phyloP scores from a whole-genome alignment of 2,888 invertebrate genomes.

The Linyphia triangularis region DNA sequence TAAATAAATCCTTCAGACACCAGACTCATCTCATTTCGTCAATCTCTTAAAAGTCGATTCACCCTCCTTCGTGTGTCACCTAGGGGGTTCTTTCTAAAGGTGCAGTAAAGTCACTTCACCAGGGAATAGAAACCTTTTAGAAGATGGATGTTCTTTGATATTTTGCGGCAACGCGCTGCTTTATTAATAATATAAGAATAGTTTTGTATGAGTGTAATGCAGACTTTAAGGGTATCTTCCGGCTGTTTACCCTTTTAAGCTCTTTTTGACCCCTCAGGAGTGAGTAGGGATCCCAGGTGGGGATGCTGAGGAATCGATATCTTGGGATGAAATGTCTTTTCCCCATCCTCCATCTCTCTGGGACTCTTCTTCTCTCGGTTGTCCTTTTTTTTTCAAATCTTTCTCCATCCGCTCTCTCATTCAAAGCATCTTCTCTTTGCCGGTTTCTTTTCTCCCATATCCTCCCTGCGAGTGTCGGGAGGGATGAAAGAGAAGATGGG shows the following conservation, averaged over 20 bases:
- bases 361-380: slow-evolving; percentile 15
- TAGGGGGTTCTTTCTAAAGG: slow-evolving; percentile 14
- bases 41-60: slow-evolving; percentile 73
- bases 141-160: slow-evolving; percentile 72
- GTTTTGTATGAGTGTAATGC: slow-evolving; percentile 66
- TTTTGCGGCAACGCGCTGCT: slow-evolving; percentile 71
- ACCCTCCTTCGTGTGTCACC: slow-evolving; percentile 5
- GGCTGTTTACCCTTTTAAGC: slow-evolving; percentile 75
- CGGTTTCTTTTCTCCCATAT: slow-evolving; percentile 32
- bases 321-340: slow-evolving; percentile 63
- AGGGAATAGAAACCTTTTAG: slow-evolving; percentile 75
- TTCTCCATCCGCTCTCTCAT: slow-evolving; percentile 26
- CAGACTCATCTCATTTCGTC: slow-evolving; percentile 62
- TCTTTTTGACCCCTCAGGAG: slow-evolving; percentile 57
- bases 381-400: slow-evolving; percentile 7
- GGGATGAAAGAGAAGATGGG: slow-evolving; percentile 3
- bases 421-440: slow-evolving; percentile 26
- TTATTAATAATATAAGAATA: slow-evolving; percentile 75
- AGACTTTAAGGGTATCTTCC: slow-evolving; percentile 60
- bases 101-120: slow-evolving; percentile 46
- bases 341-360: slow-evolving; percentile 11
- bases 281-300: slow-evolving; percentile 68
- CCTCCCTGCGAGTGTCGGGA: slow-evolving; percentile 4
- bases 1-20: slow-evolving; percentile 73
- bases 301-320: slow-evolving; percentile 58